Conservation (phyloP, 2,113 vertebrate genomes). For the Coptodon rendalli region DNA sequence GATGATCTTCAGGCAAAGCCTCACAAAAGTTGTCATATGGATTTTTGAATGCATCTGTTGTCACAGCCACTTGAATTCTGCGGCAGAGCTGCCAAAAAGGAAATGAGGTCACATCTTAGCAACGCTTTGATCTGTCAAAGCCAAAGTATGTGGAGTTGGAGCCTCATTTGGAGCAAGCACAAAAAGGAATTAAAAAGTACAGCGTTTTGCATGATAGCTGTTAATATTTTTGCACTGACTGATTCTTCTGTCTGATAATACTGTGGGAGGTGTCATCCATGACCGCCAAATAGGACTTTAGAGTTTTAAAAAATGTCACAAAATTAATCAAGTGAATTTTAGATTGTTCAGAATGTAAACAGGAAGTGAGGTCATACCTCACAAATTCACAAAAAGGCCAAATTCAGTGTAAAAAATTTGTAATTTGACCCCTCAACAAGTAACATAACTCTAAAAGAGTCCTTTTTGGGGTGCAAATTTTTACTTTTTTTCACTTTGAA, state of each 20-base stretch:
- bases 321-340: not conserved
- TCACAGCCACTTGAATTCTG: not conserved
- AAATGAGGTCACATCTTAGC: not conserved
- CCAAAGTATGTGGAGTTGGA: not conserved
- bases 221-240: not conserved
- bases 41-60: not conserved
- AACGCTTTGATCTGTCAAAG: not conserved
- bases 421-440: not conserved
- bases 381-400: not conserved
- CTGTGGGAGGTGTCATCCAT: not conserved
- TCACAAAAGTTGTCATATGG: not conserved
- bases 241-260: not conserved
- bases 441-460: not conserved
- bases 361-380: not conserved
- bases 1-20: not conserved
- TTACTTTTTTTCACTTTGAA: not conserved
- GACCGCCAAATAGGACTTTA: not conserved
- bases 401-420: fast-evolving
- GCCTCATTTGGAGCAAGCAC: not conserved
- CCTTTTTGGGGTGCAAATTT: not conserved
- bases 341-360: not conserved
- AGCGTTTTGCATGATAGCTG: not conserved
- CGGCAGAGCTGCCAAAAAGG: not conserved
- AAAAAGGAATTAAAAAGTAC: not conserved
- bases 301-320: not conserved